Evolutionary conservation across 2,113 vertebrate species (phyloP), one percentile per base, ranked within the genome.

Genomic region (Morone chrysops): DNA sequence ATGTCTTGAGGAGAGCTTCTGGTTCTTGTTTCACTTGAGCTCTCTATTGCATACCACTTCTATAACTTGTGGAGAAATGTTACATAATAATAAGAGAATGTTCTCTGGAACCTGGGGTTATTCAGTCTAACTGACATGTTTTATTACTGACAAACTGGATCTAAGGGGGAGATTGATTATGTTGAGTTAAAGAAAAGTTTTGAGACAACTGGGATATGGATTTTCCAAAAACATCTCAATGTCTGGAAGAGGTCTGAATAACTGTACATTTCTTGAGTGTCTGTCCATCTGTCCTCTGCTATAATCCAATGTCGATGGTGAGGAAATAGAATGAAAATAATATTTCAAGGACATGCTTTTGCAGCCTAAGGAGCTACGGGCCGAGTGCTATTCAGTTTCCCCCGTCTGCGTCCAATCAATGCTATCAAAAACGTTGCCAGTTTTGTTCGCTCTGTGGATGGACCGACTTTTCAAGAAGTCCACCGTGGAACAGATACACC

Each of bases 391-490:
- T 85, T 83, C 59, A 45, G 74, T 82, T 87, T 72, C 81, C 72
- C 14, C 36, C 8, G 11, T 73, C 77, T 82, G 69, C 9, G 1
- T 22, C 67, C 0, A 74, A 76, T 84, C 91, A 77, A 59, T 85
- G 60, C 45, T 18, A 54, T 68, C 71, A 78, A 72, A 78, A 74
- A 22, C 25, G 54, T 65, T 63, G 12, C 38, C 71, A 73, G 25
- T 4, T 63, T 60, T 45, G 36, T 65, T 74, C 6, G 3, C 9
- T 78, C 48, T 63, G 20, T 63, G 20, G 62, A 83, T 41, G 56
- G 43, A 75, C 45, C 40, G 53, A 89, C 82, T 70, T 86, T 84
- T 85, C 78, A 69, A 54, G 40, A 84, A 84, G 87, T 80, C 82
- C 59, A 70, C 67, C 13, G 8, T 16, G 9, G 82, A 66, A 89